Evolutionary conservation across 2,113 vertebrate genomes (phyloP).

Genomic region (Pipa parva): DNA sequence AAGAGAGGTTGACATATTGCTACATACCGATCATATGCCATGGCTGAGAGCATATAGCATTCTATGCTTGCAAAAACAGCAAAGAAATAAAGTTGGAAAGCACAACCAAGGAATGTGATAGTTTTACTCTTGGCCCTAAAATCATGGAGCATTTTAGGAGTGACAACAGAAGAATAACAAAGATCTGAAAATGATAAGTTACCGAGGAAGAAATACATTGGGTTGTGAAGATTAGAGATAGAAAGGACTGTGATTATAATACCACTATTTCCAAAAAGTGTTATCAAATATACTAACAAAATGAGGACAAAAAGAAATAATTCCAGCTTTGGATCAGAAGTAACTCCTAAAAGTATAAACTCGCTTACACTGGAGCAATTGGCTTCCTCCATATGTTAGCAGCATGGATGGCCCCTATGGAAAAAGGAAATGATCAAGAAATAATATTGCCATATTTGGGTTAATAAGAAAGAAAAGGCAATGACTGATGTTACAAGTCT

Average conservation of each 20-base stretch:
- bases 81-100: constrained; percentile 32
- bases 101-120: constrained; percentile 25
- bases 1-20: constrained; percentile 34
- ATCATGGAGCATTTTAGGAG: constrained; percentile 24
- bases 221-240: constrained; percentile 11
- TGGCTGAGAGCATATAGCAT: constrained; percentile 29
- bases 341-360: constrained; percentile 24
- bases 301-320: constrained; percentile 9
- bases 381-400: background rate
- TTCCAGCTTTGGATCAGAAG: constrained; percentile 2
- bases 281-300: constrained; percentile 21
- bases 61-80: constrained; percentile 23
- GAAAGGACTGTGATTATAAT: constrained; percentile 11
- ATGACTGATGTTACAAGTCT: too few species aligned
- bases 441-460: too few species aligned
- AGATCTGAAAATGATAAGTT: constrained; percentile 32
- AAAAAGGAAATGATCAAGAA: background rate
- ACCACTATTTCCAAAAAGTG: constrained; percentile 5
- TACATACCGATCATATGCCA: constrained; percentile 34
- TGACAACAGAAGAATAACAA: constrained; percentile 25
- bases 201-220: constrained; percentile 37
- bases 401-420: background rate
- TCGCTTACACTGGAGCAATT: constrained; percentile 20
- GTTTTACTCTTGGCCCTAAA: constrained; percentile 7
- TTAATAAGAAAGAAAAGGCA: too few species aligned